phyloP scores from a whole-genome alignment of 2,888 invertebrate species.

The Leptinotarsa peninsularis region DNA sequence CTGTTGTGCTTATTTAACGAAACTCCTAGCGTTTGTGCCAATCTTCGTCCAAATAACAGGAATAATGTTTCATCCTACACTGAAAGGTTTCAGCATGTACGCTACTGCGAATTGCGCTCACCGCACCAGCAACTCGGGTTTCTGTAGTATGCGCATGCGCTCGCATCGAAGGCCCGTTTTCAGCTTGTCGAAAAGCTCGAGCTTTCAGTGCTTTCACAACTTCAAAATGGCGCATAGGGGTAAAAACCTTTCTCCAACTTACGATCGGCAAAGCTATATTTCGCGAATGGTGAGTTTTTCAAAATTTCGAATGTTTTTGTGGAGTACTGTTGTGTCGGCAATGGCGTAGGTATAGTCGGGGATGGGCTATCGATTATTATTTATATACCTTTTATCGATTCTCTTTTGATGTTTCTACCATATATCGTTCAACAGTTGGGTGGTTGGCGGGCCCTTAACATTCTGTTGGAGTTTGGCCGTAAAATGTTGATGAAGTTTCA shows the following conservation, averaged over 20 bases:
- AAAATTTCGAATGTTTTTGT: neutral
- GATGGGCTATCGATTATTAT: constrained; percentile 45
- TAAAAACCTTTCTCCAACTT: constrained; percentile 51
- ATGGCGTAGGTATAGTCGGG: constrained; percentile 29
- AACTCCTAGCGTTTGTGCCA: neutral
- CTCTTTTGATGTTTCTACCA: constrained; percentile 36
- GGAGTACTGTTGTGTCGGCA: constrained; percentile 20
- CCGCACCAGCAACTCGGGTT: constrained; percentile 3
- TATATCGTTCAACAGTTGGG: constrained; percentile 37
- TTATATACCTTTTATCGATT: constrained; percentile 46
- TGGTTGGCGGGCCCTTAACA: neutral
- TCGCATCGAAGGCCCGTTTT: constrained; percentile 31
- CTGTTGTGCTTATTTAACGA: neutral
- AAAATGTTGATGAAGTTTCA: too few species aligned
- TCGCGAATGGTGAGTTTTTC: constrained; percentile 60
- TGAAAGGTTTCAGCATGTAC: neutral
- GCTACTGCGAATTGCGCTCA: neutral
- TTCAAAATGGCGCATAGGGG: constrained; percentile 61
- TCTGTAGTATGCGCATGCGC: constrained; percentile 28
- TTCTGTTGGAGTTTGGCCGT: neutral
- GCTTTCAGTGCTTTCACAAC: constrained; percentile 52
- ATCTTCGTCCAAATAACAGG: too few species aligned
- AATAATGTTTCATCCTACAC: neutral
- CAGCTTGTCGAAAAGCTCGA: constrained; percentile 40
- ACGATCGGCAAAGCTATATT: constrained; percentile 58